Evolutionary conservation across 2,113 vertebrate species (phyloP), one percentile per base, ranked within the genome.

Genomic region (Spermophilus dauricus): DNA sequence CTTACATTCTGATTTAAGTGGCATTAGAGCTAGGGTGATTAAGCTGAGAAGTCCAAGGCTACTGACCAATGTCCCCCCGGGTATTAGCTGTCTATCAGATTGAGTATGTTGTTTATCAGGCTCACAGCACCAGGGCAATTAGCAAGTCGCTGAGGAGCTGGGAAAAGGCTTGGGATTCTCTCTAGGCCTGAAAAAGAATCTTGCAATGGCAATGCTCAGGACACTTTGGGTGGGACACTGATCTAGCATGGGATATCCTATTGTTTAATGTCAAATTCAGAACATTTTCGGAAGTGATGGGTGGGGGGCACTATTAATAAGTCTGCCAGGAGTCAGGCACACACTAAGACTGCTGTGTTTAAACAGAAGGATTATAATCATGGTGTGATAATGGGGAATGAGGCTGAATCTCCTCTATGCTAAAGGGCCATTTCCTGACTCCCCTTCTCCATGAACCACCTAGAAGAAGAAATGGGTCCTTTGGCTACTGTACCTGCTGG

Each of bases 1-100:
- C 99, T 98, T 98, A 98, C 99, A 98, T 99, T 98, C 99, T 99
- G 99, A 99, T 99, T 99, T 98, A 98, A 99, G 99, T 99, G 99
- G 98, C 99, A 98, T 99, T 99, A 99, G 98, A 98, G 98, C 98
- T 58, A 91, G 97, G 97, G 97, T 97, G 98, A 99, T 99, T 98
- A 98, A 98, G 97, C 98, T 98, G 95, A 34, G 86, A 98, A 98
- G 98, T 98, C 98, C 98, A 98, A 98, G 98, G 98, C 98, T 98
- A 96, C 97, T 76, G 95, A 97, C 98, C 98, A 98, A 94, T 97
- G 98, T 97, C 98, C 99, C 97, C 94, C 91, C 93, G 94, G 5
- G 98, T 98, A 99, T 99, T 99, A 99, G 98, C 72, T 97, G 98
- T 98, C 99, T 99, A 98, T 98, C 99, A 98, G 98, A 98, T 98